phyloP scores from a whole-genome alignment of 2,888 invertebrate species.

The Penaeus monodon region DNA sequence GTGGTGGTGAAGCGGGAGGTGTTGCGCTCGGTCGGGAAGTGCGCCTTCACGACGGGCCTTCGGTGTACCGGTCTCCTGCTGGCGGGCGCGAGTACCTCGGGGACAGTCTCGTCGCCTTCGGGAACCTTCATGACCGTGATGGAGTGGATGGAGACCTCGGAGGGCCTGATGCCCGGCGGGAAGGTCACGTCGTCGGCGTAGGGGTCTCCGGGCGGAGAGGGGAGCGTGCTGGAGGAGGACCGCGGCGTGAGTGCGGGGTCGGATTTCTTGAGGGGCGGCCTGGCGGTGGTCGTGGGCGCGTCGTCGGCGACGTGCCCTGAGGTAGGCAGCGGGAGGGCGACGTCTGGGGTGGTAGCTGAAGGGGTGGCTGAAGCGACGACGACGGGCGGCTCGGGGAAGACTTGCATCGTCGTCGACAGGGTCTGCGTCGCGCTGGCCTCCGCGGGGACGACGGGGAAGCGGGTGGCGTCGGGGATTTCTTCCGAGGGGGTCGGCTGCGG shows the following conservation, averaged over 20 bases:
- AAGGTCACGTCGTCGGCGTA: not conserved
- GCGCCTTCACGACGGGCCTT: too few relatives aligned
- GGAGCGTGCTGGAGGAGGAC: not conserved
- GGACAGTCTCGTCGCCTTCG: not conserved
- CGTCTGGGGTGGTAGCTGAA: not conserved
- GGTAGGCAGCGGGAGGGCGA: not conserved
- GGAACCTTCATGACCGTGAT: constrained; percentile 31
- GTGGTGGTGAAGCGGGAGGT: too few relatives aligned
- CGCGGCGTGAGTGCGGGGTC: too few relatives aligned
- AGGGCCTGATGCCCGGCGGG: not conserved
- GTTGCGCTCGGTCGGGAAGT: too few relatives aligned
- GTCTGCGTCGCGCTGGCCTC: not conserved
- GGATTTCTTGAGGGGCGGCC: not conserved
- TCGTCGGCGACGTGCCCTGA: not conserved
- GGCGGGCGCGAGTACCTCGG: constrained; percentile 8
- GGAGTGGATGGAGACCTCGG: constrained; percentile 23
- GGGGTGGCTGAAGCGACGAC: not conserved
- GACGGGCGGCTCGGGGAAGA: not conserved
- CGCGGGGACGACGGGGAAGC: not conserved
- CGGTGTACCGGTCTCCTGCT: not conserved
- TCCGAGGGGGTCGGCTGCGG: not conserved
- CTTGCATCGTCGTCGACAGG: not conserved
- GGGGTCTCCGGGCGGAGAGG: not conserved
- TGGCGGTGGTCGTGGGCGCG: not conserved
- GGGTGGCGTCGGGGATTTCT: not conserved